A percentile compares a stretch with the other conserved stretches of the same genome.
Conservation (phyloP, 2,888 invertebrate species). For the Atrina japonica region DNA sequence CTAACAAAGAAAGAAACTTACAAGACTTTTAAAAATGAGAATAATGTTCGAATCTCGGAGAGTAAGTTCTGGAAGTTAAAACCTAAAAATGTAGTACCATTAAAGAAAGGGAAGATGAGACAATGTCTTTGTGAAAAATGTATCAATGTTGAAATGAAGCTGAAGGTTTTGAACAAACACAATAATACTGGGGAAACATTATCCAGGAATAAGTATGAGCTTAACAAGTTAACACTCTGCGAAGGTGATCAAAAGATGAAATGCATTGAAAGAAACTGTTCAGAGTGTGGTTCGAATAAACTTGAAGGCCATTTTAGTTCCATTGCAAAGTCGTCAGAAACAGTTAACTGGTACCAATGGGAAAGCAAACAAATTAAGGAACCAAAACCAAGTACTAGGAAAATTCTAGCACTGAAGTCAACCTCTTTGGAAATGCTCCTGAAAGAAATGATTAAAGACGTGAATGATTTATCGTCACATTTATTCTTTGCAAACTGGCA, state of each 20-base stretch:
- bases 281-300: slow-evolving; percentile 13
- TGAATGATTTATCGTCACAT: slow-evolving; percentile 13
- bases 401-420: slow-evolving; percentile 3
- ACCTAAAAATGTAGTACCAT: slow-evolving; percentile 20
- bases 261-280: slow-evolving; percentile 5
- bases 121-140: slow-evolving; percentile 18
- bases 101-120: slow-evolving; percentile 12
- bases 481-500: slow-evolving; percentile 21
- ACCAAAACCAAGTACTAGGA: background rate
- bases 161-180: slow-evolving; percentile 12
- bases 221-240: background rate
- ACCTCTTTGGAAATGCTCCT: background rate
- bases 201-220: background rate
- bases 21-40: slow-evolving; percentile 12
- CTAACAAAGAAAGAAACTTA: slow-evolving; percentile 11
- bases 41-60: slow-evolving; percentile 9
- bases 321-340: background rate
- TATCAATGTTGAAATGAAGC: slow-evolving; percentile 17
- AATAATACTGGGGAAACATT: background rate
- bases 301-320: slow-evolving; percentile 11
- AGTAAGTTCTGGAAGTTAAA: slow-evolving; percentile 18
- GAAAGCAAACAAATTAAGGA: slow-evolving; percentile 12
- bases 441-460: background rate
- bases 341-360: slow-evolving; percentile 20
- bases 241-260: background rate